phyloP scores from a whole-genome alignment of 2,888 invertebrate species.

The Caenorhabditis afra region DNA sequence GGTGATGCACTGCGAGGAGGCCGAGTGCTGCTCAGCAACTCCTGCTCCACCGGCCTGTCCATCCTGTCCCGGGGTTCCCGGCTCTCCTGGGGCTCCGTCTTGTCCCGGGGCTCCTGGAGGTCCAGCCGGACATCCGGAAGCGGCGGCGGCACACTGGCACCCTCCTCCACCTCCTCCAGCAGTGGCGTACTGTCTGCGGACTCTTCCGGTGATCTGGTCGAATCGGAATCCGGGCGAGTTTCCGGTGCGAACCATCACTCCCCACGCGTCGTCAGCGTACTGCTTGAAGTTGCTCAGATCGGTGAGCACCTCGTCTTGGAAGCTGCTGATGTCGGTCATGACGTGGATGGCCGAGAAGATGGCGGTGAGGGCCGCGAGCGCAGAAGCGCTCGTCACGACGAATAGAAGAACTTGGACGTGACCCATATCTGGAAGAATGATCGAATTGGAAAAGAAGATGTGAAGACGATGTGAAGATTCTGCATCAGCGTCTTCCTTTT shows the following conservation, averaged over 20 bases:
- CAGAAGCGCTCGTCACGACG: constrained; percentile 54
- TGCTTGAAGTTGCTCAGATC: constrained; percentile 50
- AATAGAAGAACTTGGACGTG: constrained; percentile 58
- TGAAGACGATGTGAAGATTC: background rate
- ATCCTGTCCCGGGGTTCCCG: constrained; percentile 52
- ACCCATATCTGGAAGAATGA: constrained; percentile 43
- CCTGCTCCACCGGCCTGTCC: constrained; percentile 54
- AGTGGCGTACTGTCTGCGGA: constrained; percentile 54
- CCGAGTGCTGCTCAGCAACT: constrained; percentile 34
- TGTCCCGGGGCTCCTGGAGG: constrained; percentile 66
- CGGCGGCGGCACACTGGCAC: constrained; percentile 59
- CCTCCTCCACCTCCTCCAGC: constrained; percentile 57
- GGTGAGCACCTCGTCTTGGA: constrained; percentile 55
- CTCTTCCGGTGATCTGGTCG: constrained; percentile 58
- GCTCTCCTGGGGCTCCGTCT: constrained; percentile 57
- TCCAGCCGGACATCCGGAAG: constrained; percentile 67
- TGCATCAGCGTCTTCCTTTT: constrained; percentile 5
- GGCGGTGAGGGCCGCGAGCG: constrained; percentile 51
- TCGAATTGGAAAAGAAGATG: background rate
- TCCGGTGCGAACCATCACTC: constrained; percentile 57
- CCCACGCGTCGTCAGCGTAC: constrained; percentile 65
- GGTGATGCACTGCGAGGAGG: constrained; percentile 58
- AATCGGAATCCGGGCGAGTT: constrained; percentile 50
- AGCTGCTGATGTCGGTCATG: constrained; percentile 60
- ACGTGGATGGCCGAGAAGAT: constrained; percentile 56